These are phyloP conservation scores for Pelodiscus sinensis DNA, from an alignment of 2,113 vertebrate genomes.

Conservation along the genomic window DNA sequence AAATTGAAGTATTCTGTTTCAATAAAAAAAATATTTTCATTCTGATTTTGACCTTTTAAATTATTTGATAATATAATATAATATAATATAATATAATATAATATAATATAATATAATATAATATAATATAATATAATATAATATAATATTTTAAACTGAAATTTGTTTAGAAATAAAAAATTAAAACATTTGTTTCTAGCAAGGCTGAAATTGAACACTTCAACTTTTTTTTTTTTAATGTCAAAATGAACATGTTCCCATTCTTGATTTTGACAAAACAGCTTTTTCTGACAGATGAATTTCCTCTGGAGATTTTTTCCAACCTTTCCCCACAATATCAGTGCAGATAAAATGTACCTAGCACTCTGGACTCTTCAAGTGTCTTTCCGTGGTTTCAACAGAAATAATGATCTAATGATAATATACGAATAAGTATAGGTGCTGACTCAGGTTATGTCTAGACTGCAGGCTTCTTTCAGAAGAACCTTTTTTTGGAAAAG, in stretches of 20 bases:
- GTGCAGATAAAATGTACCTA: not conserved
- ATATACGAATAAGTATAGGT: not conserved
- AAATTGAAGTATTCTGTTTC: not conserved
- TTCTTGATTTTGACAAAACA: not conserved
- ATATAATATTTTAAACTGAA: not conserved
- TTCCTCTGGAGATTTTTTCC: not conserved
- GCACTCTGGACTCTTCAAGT: not conserved
- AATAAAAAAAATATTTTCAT: not conserved
- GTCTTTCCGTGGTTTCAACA: constrained; percentile 11
- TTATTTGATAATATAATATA: not conserved
- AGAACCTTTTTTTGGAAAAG: too few species aligned
- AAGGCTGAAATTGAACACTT: not conserved
- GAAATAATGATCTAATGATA: not conserved
- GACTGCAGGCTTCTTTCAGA: too few species aligned
- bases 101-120: not conserved
- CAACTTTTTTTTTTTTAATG: not conserved
- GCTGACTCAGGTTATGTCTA: too few species aligned
- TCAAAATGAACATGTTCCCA: not conserved
- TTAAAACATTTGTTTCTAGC: not conserved
- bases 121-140: too few species aligned
- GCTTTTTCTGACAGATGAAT: not conserved
- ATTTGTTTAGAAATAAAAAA: not conserved
- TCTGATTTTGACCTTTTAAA: not conserved
- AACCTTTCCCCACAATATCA: not conserved
- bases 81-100: not conserved